Conservation (phyloP, 2,797 vertebrate species). For the Bradypodion ventrale region DNA sequence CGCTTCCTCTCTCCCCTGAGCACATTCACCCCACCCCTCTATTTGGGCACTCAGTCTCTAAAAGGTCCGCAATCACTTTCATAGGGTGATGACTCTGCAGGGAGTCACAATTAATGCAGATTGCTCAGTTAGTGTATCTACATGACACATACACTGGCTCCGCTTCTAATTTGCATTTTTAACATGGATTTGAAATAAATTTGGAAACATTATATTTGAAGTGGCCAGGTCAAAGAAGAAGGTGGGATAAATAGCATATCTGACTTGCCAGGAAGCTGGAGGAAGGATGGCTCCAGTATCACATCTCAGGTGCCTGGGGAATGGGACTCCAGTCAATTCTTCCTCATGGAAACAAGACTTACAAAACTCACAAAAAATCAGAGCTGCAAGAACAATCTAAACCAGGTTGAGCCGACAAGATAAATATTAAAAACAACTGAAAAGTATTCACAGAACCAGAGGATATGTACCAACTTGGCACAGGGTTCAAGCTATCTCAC, state of each 20-base stretch:
- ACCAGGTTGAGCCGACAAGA: not conserved
- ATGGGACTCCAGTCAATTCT: not conserved
- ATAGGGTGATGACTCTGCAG: not conserved
- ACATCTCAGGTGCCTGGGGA: not conserved
- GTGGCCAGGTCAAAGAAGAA: not conserved
- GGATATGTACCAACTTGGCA: not conserved
- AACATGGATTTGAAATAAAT: not conserved
- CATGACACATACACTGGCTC: not conserved
- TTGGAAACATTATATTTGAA: not conserved
- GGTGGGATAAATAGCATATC: not conserved
- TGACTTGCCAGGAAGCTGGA: not conserved
- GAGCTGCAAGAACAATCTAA: not conserved
- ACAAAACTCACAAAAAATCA: not conserved
- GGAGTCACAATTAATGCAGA: not conserved
- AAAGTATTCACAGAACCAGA: not conserved
- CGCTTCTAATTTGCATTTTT: not conserved
- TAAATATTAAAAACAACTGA: too few species aligned
- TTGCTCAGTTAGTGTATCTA: not conserved
- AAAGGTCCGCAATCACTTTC: not conserved
- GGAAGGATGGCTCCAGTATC: too few species aligned
- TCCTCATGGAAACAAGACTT: not conserved
- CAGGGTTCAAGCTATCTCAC: too few species aligned
- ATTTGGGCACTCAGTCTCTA: too few species aligned
- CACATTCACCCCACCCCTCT: too few species aligned
- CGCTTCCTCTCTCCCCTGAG: too few species aligned